Evolutionary conservation across 2,888 invertebrate species (phyloP).

Genomic region (Epinotia nisella): DNA sequence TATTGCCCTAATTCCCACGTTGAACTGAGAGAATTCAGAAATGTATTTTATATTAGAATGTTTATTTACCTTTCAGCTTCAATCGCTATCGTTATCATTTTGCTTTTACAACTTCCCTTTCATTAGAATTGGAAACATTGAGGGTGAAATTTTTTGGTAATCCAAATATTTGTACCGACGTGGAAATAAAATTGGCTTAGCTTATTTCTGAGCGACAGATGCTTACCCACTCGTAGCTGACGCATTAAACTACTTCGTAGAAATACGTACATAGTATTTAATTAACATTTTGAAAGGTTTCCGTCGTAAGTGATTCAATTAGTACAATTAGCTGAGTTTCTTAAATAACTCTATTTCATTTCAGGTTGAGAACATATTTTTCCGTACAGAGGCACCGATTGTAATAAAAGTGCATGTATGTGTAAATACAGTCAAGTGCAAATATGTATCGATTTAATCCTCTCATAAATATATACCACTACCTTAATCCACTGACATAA

Average conservation of each 20-base stretch:
- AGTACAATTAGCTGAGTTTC: conserved; percentile 15
- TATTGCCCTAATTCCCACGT: conserved; percentile 32
- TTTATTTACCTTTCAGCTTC: conserved; percentile 33
- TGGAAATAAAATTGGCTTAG: conserved; percentile 20
- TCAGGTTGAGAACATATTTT: conserved; percentile 4
- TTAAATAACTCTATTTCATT: conserved; percentile 1
- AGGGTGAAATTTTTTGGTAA: conserved; percentile 19
- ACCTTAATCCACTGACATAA: no score
- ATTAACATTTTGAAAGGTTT: conserved; percentile 16
- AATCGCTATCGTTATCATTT: conserved; percentile 31
- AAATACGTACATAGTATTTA: neutral
- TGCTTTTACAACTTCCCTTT: conserved; percentile 29
- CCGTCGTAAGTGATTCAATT: conserved; percentile 14
- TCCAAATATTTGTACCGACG: conserved; percentile 30
- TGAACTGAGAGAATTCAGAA: conserved; percentile 20
- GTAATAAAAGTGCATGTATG: no score
- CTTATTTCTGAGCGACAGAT: conserved; percentile 18
- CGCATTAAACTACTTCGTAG: conserved; percentile 14
- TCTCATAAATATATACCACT: no score
- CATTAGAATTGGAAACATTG: conserved; percentile 19
- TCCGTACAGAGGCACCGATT: neutral
- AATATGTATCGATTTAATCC: no score
- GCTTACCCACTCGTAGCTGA: neutral
- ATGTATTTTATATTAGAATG: conserved; percentile 29
- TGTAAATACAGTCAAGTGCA: no score